These are phyloP conservation scores for Euclidia mi DNA, from an alignment of 2,888 invertebrate species.

Conservation along the genomic window DNA sequence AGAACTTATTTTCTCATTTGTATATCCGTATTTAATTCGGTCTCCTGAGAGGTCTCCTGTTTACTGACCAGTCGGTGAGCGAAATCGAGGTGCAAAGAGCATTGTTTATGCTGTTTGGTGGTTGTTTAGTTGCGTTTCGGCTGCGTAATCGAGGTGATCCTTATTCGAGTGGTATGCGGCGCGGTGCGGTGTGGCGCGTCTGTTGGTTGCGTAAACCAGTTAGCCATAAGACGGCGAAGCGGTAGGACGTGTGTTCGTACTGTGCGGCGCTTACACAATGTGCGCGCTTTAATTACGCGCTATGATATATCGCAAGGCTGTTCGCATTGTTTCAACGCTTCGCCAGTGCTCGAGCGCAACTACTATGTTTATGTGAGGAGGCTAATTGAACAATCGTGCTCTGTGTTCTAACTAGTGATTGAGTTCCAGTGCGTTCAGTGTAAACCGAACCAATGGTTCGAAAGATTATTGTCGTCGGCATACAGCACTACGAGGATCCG, in stretches of 20 bases:
- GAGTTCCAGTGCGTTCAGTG: slow-evolving; percentile 65
- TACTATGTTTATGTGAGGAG: slow-evolving; percentile 72
- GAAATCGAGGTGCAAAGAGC: slow-evolving; percentile 68
- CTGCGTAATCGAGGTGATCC: slow-evolving; percentile 85
- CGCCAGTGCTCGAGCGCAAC: slow-evolving; percentile 67
- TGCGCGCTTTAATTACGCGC: slow-evolving; percentile 68
- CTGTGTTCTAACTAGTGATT: slow-evolving; percentile 65
- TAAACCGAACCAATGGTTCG: slow-evolving; percentile 80
- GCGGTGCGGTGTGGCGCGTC: slow-evolving; percentile 74
- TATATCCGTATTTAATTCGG: no score
- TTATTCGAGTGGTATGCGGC: slow-evolving; percentile 84
- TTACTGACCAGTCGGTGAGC: slow-evolving; percentile 62
- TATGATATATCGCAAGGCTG: slow-evolving; percentile 72
- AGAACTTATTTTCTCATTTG: slow-evolving; percentile 55
- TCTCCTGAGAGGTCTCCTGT: no score
- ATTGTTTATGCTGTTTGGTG: slow-evolving; percentile 76
- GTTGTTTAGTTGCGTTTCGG: slow-evolving; percentile 76
- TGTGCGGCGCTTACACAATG: slow-evolving; percentile 58
- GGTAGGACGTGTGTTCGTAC: slow-evolving; percentile 75
- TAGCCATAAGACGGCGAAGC: slow-evolving; percentile 67
- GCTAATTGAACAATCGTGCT: slow-evolving; percentile 68
- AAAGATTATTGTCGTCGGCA: slow-evolving; percentile 85
- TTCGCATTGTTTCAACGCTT: slow-evolving; percentile 71
- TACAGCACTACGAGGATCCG: slow-evolving; percentile 85
- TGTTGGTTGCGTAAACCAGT: slow-evolving; percentile 78